These are phyloP conservation scores for Heteromormyrus szaboi DNA, from an alignment of 2,797 vertebrate species.

Conservation along the genomic window DNA sequence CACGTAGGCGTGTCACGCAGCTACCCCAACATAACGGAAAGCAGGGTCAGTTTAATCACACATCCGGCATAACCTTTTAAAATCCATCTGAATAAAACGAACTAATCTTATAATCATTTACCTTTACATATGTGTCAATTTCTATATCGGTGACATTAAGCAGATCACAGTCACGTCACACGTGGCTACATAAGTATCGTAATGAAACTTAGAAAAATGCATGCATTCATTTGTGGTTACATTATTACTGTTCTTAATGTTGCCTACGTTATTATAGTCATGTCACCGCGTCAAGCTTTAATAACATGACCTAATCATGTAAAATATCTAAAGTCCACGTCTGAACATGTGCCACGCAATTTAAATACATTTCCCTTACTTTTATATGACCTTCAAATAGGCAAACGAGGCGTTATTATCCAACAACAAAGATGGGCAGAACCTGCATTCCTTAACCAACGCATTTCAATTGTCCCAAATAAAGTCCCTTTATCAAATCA, in stretches of 20 bases:
- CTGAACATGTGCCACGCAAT: background rate
- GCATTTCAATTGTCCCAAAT: conserved; percentile 12
- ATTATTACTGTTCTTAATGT: background rate
- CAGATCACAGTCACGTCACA: background rate
- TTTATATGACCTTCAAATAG: conserved; percentile 10
- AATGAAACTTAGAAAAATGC: background rate
- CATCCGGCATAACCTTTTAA: background rate
- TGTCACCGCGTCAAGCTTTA: background rate
- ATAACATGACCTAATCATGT: background rate
- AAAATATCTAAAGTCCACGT: background rate
- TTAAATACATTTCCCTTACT: background rate
- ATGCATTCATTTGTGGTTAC: background rate
- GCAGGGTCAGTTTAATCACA: background rate
- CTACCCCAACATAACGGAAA: background rate
- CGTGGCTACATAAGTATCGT: conserved; percentile 8
- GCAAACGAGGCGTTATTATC: background rate
- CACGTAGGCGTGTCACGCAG: background rate
- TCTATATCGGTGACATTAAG: background rate
- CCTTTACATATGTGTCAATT: background rate
- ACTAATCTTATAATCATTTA: background rate
- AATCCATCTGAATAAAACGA: background rate
- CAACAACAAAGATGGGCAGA: background rate
- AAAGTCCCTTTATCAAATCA: conserved; percentile 32
- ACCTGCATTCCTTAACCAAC: conserved; percentile 20
- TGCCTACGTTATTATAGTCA: background rate